These are phyloP conservation scores for Montipora capitata DNA, from an alignment of 92 coral and sea anemone species.

Conservation along the genomic window DNA sequence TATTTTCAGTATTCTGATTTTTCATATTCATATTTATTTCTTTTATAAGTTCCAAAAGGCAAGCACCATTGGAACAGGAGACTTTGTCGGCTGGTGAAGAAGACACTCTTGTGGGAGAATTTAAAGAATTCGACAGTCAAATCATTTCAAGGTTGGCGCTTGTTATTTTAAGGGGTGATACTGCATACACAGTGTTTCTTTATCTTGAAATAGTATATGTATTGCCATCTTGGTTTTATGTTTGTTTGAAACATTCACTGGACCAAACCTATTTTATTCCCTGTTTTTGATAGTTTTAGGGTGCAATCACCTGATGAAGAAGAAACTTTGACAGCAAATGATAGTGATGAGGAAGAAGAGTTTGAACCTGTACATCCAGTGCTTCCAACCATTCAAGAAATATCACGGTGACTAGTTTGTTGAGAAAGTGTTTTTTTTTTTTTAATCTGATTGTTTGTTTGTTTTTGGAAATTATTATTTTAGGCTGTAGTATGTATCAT, in stretches of 20 bases:
- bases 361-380: background rate
- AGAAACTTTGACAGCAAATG: background rate
- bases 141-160: background rate
- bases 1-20: background rate
- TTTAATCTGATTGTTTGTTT: background rate
- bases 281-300: background rate
- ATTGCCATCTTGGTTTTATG: background rate
- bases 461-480: background rate
- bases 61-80: background rate
- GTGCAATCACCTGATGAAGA: background rate
- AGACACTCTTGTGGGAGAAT: background rate
- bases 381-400: background rate
- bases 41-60: background rate
- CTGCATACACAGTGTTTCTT: background rate
- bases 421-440: too few species aligned
- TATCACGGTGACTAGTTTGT: background rate
- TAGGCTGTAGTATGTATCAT: background rate
- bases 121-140: slow-evolving; percentile 8
- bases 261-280: background rate
- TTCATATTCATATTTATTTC: background rate
- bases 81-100: slow-evolving; percentile 31
- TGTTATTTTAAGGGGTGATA: background rate
- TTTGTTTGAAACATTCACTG: background rate
- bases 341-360: background rate
- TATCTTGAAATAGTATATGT: background rate